Conservation (phyloP, 2,113 vertebrate species). For the Pitta sordida region DNA sequence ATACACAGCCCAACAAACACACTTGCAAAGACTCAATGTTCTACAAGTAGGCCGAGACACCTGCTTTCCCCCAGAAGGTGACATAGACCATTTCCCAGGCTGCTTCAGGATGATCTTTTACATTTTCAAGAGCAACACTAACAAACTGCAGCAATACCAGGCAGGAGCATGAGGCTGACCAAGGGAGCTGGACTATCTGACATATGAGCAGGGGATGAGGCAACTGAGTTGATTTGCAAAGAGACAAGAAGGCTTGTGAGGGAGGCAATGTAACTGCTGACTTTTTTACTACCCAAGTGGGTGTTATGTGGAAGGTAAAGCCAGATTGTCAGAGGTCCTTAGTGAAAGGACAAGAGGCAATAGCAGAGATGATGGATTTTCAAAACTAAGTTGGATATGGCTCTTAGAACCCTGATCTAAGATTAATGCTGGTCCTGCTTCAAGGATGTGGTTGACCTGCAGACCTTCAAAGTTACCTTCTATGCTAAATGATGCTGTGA, state of each 20-base stretch:
- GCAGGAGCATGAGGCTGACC: not conserved
- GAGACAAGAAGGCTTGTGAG: not conserved
- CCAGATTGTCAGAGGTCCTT: not conserved
- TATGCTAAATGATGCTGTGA: not conserved
- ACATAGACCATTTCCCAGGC: not conserved
- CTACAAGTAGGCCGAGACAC: not conserved
- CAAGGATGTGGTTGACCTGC: not conserved
- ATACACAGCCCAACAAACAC: not conserved
- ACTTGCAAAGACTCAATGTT: accelerated
- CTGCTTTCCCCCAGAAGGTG: not conserved
- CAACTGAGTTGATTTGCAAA: not conserved
- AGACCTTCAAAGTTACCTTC: not conserved
- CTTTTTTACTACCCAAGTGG: not conserved
- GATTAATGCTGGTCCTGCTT: not conserved
- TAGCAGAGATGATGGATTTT: not conserved
- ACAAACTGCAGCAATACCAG: not conserved
- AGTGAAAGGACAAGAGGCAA: not conserved
- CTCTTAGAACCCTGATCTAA: not conserved
- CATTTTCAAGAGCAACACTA: not conserved
- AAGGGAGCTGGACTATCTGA: not conserved
- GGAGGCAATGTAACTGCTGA: not conserved
- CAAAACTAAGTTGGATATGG: not conserved
- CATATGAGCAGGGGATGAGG: not conserved
- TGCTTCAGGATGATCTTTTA: not conserved
- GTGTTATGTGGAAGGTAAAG: not conserved